These are phyloP conservation scores for Helarctos malayanus DNA, from an alignment of 2,797 vertebrate genomes.

Conservation along the genomic window DNA sequence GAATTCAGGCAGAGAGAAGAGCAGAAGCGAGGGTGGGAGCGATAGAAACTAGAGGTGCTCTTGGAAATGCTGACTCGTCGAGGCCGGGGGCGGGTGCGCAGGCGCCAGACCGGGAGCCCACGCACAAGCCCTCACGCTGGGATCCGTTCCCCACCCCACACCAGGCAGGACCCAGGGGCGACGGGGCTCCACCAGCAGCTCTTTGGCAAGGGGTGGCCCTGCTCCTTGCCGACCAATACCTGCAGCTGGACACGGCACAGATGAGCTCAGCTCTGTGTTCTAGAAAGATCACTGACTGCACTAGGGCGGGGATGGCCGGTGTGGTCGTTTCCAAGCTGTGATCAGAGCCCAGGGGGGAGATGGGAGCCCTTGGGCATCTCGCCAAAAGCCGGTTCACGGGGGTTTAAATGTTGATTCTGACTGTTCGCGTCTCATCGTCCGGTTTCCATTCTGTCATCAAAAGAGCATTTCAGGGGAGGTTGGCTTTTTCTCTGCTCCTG, in stretches of 20 bases:
- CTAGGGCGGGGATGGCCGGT: neutral
- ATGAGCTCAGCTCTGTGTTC: neutral
- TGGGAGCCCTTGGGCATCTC: neutral
- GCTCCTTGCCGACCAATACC: neutral
- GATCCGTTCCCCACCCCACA: neutral
- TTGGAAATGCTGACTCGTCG: neutral
- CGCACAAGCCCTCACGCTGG: neutral
- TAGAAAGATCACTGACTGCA: neutral
- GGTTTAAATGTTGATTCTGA: neutral
- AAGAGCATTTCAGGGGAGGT: too few relatives aligned
- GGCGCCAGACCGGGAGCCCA: neutral
- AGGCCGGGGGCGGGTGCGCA: fast-evolving
- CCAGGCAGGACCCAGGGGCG: neutral
- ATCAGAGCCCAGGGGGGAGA: neutral
- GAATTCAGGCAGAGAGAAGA: neutral
- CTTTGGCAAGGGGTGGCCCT: neutral
- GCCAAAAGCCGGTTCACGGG: too few relatives aligned
- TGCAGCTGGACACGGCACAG: too few relatives aligned
- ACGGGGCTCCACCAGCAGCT: neutral
- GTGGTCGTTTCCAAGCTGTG: neutral
- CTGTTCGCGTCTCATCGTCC: neutral
- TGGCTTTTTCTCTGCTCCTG: neutral
- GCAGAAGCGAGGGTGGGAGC: neutral
- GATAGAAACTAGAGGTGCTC: neutral
- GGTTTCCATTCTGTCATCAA: neutral